These are phyloP conservation scores for Propithecus perrieri DNA, from an alignment of 2,797 vertebrate species.

Conservation along the genomic window DNA sequence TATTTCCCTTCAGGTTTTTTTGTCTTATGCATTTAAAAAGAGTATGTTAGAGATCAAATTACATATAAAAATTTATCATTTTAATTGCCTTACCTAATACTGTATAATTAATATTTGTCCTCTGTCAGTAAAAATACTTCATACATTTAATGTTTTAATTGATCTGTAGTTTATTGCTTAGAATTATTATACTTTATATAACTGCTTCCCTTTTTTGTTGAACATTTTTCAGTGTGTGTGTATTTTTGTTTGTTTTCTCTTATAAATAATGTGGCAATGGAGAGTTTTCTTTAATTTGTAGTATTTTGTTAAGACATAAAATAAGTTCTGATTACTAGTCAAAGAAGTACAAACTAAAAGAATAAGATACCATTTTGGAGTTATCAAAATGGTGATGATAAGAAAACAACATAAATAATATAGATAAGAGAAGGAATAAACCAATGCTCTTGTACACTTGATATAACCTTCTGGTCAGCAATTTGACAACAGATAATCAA, in stretches of 20 bases:
- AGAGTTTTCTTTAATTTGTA: neutral
- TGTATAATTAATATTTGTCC: neutral
- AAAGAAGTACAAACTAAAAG: constrained; percentile 36
- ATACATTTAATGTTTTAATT: neutral
- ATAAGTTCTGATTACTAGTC: neutral
- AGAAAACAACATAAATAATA: neutral
- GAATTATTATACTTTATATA: neutral
- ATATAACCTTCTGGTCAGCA: neutral
- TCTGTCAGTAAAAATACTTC: neutral
- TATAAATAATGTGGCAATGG: neutral
- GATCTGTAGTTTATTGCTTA: neutral
- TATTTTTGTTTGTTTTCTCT: neutral
- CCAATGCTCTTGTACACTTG: neutral
- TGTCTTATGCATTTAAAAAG: neutral
- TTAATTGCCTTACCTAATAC: neutral
- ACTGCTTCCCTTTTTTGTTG: neutral
- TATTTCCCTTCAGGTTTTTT: neutral
- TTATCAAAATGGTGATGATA: neutral
- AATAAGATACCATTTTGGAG: neutral
- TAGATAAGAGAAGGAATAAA: neutral
- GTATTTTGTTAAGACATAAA: neutral
- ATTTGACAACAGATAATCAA: neutral
- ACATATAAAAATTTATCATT: constrained; percentile 27
- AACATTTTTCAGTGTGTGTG: neutral
- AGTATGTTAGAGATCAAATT: neutral